Conservation (phyloP, 2,797 vertebrate genomes). For the Podarcis lilfordi region DNA sequence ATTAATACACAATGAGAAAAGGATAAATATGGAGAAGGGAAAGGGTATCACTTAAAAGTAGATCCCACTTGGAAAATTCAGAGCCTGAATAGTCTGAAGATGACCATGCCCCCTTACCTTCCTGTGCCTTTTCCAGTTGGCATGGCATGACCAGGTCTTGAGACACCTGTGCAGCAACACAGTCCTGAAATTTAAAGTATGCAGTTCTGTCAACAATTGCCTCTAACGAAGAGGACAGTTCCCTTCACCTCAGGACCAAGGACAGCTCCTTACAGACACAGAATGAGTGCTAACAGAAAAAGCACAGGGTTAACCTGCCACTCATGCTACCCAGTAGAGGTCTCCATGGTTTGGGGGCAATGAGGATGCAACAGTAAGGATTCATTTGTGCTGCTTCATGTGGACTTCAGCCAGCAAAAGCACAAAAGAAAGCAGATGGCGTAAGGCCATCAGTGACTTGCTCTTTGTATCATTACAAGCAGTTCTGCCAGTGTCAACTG, state of each 20-base stretch:
- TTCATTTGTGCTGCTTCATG: not conserved
- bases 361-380: fast-evolving
- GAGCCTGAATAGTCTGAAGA: too few relatives aligned
- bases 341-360: not conserved
- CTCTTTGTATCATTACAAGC: too few relatives aligned
- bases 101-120: slow-evolving; percentile 67
- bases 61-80: not conserved
- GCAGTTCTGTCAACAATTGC: not conserved
- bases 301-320: not conserved
- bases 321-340: not conserved
- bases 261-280: too few relatives aligned
- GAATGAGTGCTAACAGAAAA: not conserved
- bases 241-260: not conserved
- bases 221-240: not conserved
- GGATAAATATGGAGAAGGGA: not conserved
- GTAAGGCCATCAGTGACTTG: too few relatives aligned
- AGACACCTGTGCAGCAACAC: slow-evolving; percentile 73
- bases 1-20: too few relatives aligned
- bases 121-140: slow-evolving; percentile 62
- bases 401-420: not conserved
- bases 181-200: slow-evolving; percentile 64
- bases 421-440: not conserved
- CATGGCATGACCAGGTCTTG: slow-evolving; percentile 74
- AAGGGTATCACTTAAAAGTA: not conserved
- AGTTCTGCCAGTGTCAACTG: too few relatives aligned